Evolutionary conservation across 2,113 vertebrate genomes (phyloP).

Genomic region (Gopherus flavomarginatus): DNA sequence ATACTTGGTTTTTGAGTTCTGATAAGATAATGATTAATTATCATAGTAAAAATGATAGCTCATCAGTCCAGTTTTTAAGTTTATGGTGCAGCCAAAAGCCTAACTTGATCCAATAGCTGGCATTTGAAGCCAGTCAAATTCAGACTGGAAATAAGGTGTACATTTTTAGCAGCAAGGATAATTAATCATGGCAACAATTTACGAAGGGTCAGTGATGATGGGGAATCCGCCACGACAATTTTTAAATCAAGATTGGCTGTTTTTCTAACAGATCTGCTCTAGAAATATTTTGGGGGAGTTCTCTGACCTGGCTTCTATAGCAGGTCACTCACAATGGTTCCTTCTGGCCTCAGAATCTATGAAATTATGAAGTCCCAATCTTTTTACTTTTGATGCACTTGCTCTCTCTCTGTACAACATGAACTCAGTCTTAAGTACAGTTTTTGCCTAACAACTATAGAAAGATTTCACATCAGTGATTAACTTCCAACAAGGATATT

Average conservation of each 20-base stretch:
- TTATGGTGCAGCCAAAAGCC: no score
- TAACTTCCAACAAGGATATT: fast-evolving
- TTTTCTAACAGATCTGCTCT: neutral
- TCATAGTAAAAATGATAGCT: neutral
- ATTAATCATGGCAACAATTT: no score
- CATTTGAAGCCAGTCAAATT: no score
- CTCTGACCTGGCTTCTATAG: no score
- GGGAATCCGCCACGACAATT: neutral
- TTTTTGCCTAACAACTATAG: neutral
- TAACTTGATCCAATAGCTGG: no score
- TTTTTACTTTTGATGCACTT: neutral
- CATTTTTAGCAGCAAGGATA: no score
- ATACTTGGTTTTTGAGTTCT: neutral
- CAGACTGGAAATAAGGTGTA: no score
- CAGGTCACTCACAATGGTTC: neutral
- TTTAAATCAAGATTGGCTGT: neutral
- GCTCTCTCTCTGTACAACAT: neutral
- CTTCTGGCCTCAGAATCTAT: neutral
- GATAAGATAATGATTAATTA: neutral
- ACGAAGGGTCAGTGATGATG: neutral
- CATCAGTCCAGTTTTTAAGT: neutral
- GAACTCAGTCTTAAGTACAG: fast-evolving
- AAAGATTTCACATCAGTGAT: neutral
- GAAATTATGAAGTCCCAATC: neutral
- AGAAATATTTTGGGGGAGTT: neutral